Base-by-base conservation (phyloP, 2,797 vertebrate species). In the Gobio occitaniae region DNA sequence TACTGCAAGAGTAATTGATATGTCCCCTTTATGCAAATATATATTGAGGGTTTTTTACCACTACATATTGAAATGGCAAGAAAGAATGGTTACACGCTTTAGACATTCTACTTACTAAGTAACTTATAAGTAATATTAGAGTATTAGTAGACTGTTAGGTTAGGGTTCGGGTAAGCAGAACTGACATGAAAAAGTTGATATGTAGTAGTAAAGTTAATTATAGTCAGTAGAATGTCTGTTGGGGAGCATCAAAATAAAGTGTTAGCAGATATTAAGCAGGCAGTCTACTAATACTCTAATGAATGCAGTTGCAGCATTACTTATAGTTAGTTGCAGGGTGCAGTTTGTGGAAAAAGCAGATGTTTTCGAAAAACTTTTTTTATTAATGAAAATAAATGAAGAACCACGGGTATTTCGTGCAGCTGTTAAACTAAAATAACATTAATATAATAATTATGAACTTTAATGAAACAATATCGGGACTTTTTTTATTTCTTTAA, bases 21-120 rank as follows among this genome's bases (percentile, higher is more conserved):
- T n/a, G 12, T 61, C 17, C 17, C 25, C 8, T 78, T 84, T n/a
- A 59, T 69, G 74, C 48, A 68, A 56, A 84, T 32, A 44, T 52
- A 56, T 19, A 29, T n/a, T 5, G 5, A 68, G 32, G 5, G 50
- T 4, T 6, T 41, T 69, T 70, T 56, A 25, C 15, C 1, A 0
- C 6, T 25, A 11, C 48, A 44, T 56, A 17, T 56, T n/a, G 4
- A 54, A 80, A 10, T n/a, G 32, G 15, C 21, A 41, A 54, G 17
- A 78, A 61, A 41, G 12, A 65, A 65, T 32, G 12, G 12, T 63
- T 15, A 61, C 5, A 29, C 5, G 15, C 29, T 63, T 65, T 13
- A 29, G n/a, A 2, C 11, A 63, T 25, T 29, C 2, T 29, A 29
- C 2, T 15, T 3, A 63, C 25, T 15, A 29, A 29, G 13, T 29